Evolutionary conservation across 2,797 vertebrate genomes (phyloP).

Genomic region (Tokudaia muenninki): DNA sequence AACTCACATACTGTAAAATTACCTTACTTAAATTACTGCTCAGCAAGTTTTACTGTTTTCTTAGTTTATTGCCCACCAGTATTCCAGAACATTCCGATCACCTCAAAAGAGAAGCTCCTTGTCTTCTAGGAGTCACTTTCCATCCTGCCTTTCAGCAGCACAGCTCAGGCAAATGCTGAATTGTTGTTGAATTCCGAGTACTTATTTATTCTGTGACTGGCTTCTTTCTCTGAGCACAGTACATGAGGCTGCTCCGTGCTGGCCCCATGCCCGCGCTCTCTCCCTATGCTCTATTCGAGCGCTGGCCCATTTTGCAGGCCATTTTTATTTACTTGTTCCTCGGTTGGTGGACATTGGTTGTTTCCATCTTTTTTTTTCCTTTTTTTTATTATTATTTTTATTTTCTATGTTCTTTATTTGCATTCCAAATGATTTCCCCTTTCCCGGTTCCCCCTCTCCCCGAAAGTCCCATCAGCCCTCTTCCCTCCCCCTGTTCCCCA

Average conservation of each 20-base stretch:
- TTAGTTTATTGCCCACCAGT: background rate
- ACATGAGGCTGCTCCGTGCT: background rate
- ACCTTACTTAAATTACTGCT: background rate
- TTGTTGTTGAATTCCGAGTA: background rate
- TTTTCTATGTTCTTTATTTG: too few species aligned
- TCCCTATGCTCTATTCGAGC: background rate
- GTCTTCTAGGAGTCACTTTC: background rate
- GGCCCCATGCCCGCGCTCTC: background rate
- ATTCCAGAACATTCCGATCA: constrained; percentile 5
- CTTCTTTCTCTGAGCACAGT: background rate
- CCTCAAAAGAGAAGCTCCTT: background rate
- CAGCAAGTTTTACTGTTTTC: background rate
- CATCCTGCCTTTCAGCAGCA: background rate
- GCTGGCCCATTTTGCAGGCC: background rate
- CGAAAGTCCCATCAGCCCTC: too few species aligned
- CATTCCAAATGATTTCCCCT: too few species aligned
- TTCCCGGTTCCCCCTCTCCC: too few species aligned
- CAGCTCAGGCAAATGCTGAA: background rate
- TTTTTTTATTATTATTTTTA: too few species aligned
- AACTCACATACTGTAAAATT: background rate
- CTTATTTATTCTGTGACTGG: background rate
- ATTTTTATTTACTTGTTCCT: background rate
- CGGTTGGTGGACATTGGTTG: background rate
- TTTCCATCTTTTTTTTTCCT: background rate
- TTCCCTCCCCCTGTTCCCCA: too few species aligned